Percentiles rank a stretch among this genome's conserved stretches.
phyloP scores from a whole-genome alignment of 92 coral and sea anemone species.

The Plumapathes pennacea region DNA sequence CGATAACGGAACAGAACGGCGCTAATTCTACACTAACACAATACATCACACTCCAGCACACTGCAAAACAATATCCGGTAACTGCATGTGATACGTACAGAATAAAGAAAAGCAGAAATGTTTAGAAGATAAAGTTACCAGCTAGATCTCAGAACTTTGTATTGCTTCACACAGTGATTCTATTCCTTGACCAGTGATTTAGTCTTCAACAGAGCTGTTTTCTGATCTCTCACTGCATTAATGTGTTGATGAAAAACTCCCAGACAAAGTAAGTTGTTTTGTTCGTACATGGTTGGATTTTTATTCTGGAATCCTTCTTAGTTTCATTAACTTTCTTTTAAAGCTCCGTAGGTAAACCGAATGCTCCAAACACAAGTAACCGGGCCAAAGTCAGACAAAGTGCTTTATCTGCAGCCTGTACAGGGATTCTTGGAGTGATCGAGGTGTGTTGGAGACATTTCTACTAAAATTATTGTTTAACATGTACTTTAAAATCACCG shows the following conservation, averaged over 20 bases:
- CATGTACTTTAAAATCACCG: conserved; percentile 1
- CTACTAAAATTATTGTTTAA: not conserved
- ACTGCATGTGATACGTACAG: too few species aligned
- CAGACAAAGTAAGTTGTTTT: conserved; percentile 30
- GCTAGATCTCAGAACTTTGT: too few species aligned
- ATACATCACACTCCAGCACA: too few species aligned
- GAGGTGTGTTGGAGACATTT: conserved; percentile 33
- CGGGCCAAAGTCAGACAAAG: conserved; percentile 1
- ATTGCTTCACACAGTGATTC: too few species aligned
- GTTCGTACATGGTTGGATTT: not conserved
- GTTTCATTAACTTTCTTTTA: not conserved
- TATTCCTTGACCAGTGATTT: conserved; percentile 32
- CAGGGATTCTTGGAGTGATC: conserved; percentile 41
- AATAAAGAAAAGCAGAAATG: too few species aligned
- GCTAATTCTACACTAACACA: too few species aligned
- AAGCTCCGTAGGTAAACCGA: conserved; percentile 17
- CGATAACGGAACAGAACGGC: too few species aligned
- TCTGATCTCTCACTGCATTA: conserved; percentile 75
- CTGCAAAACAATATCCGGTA: too few species aligned
- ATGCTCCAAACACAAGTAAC: not conserved
- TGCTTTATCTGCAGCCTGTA: conserved; percentile 38
- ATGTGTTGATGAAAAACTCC: conserved; percentile 84
- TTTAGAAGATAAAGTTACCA: too few species aligned
- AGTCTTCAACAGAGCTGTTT: conserved; percentile 94
- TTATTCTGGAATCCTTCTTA: not conserved